Percentiles rank a stretch among this genome's conserved stretches.
Conservation (phyloP, 2,888 invertebrate genomes). For the Drosophila paucipuncta region DNA sequence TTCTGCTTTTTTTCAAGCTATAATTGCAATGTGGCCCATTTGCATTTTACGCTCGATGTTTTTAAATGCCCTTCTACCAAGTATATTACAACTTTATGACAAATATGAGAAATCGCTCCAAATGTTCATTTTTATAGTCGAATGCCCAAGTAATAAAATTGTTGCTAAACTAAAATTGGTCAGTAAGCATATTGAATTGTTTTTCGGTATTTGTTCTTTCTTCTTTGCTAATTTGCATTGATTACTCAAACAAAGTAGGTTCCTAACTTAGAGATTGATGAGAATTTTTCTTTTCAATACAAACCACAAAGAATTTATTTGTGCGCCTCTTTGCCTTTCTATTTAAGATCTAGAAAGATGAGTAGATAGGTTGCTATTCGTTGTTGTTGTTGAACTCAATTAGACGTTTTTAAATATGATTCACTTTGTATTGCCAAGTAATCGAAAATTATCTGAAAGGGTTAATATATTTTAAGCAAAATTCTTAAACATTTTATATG, state of each 20-base stretch:
- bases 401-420: not conserved
- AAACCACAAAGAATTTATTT: not conserved
- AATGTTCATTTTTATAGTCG: not conserved
- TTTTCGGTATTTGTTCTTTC: conserved; percentile 36
- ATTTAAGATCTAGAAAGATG: too few relatives aligned
- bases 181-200: not conserved
- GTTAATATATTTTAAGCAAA: not conserved
- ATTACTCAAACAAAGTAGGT: conserved; percentile 30
- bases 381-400: not conserved
- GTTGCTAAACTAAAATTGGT: not conserved
- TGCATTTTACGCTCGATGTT: conserved; percentile 65
- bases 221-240: not conserved
- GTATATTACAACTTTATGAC: not conserved
- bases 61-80: conserved; percentile 23
- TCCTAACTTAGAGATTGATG: not conserved
- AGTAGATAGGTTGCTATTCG: not conserved
- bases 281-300: not conserved
- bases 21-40: conserved; percentile 79
- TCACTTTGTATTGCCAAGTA: not conserved
- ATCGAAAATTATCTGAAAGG: not conserved
- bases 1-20: conserved; percentile 65
- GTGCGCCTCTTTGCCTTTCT: too few relatives aligned
- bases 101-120: not conserved
- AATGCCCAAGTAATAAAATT: not conserved
- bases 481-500: not conserved